Evolutionary conservation across 2,888 invertebrate genomes (phyloP).

Genomic region (Phasia obesa): DNA sequence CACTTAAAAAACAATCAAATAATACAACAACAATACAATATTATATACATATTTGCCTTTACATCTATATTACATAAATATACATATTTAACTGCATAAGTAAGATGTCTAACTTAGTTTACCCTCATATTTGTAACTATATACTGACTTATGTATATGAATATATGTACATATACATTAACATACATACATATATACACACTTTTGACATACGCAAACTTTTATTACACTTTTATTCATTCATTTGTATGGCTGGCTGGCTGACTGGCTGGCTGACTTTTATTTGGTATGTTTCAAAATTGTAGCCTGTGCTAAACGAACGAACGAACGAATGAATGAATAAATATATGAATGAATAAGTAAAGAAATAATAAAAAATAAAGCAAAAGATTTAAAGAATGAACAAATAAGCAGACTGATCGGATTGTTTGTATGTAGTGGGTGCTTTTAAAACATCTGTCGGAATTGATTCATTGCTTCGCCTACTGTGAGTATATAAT

Average conservation of each 20-base stretch:
- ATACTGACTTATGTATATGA: neutral
- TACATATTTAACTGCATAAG: neutral
- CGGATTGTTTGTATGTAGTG: slow-evolving; percentile 31
- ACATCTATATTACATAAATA: neutral
- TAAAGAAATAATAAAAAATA: slow-evolving; percentile 1
- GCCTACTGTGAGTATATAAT: slow-evolving; percentile 28
- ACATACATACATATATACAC: neutral
- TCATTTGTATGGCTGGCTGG: slow-evolving; percentile 22
- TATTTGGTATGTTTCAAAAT: slow-evolving; percentile 19
- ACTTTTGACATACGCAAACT: slow-evolving; percentile 6
- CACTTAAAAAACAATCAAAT: slow-evolving; percentile 44
- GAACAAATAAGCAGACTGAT: slow-evolving; percentile 10
- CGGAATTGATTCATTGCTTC: slow-evolving; percentile 26
- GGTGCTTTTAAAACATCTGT: slow-evolving; percentile 55
- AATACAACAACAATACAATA: slow-evolving; percentile 3
- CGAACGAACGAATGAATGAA: slow-evolving; percentile 58
- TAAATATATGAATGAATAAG: slow-evolving; percentile 31
- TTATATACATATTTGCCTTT: neutral
- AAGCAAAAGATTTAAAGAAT: slow-evolving; percentile 16
- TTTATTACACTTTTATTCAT: slow-evolving; percentile 26
- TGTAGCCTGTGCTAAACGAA: slow-evolving; percentile 33
- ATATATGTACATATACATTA: neutral
- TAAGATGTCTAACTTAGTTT: neutral
- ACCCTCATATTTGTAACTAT: neutral
- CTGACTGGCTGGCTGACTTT: too few relatives aligned